Base-by-base conservation (phyloP, 2,797 vertebrate species). In the Anguilla anguilla region DNA sequence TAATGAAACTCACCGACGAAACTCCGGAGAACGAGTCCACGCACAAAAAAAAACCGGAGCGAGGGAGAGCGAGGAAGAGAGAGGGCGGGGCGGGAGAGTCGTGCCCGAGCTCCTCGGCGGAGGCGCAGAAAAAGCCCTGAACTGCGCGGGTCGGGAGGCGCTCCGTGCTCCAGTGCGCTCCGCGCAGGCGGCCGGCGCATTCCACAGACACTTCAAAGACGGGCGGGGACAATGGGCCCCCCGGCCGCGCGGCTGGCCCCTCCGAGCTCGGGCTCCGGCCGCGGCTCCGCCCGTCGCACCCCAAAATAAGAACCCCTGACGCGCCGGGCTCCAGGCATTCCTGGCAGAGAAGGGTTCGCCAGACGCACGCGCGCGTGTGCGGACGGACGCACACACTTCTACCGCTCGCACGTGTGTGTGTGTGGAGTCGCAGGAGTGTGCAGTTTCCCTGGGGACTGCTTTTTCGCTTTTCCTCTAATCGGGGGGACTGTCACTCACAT, bases 161-260 rank as follows among this genome's bases (percentile, higher is more conserved):
- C 86, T 91, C 90, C 92, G 90, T 83, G 91, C 88, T 90, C 88
- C 87, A 91, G 91, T 90, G 91, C 87, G 88, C 92, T 92, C 17
- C 19, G 31, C 19, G 74, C 35, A 91, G 89, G 94, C 92, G 89
- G 91, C 89, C 90, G 90, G 91, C 85, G 85, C 94, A 95, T 95
- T 96, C 95, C 94, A 91, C 88, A 93, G 88, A 90, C 92, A 92
- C 94, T 94, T 96, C 94, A 95, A 92, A 92, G 92, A 92, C 85
- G 7, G 91, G 86, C 89, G 55, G 89, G 90, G 92, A 93, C 90
- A 93, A 94, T 92, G 89, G 88, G 91, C 90, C 87, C 90, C 87
- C 67, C 90, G 72, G 87, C 39, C 87, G 90, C 90, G 87, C 85
- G 15, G 25, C 91, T 85, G 83, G 87, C 86, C 86, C 89, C 89